Percentiles rank a stretch among this genome's conserved stretches.
Evolutionary conservation across 2,113 vertebrate genomes (phyloP).

Genomic region (Pantherophis guttatus): DNA sequence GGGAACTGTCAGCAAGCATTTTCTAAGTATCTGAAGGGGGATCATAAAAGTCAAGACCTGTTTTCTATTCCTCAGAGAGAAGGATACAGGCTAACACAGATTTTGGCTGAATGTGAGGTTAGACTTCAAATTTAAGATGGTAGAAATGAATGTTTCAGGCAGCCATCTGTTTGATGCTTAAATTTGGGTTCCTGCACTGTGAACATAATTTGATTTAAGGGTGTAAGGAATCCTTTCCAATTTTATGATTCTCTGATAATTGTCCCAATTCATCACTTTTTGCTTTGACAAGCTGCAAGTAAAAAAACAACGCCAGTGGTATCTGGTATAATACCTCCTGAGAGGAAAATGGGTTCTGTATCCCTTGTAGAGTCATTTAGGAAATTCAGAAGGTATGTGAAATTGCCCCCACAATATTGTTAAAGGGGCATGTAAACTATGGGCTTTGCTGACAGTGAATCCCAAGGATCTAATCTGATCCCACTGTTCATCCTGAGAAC

Average conservation of each 20-base stretch:
- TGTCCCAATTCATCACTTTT: neutral
- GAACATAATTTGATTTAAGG: neutral
- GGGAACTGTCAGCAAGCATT: neutral
- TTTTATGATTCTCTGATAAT: neutral
- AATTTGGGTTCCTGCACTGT: neutral
- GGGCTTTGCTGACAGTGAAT: neutral
- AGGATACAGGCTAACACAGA: neutral
- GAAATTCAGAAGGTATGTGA: neutral
- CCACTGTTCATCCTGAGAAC: neutral
- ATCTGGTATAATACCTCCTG: neutral
- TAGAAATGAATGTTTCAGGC: neutral
- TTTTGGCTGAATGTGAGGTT: neutral
- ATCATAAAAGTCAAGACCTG: neutral
- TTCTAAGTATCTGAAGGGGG: neutral
- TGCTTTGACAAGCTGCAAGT: neutral
- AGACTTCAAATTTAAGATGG: neutral
- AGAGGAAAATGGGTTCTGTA: neutral
- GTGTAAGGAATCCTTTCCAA: neutral
- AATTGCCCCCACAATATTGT: neutral
- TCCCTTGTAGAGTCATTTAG: neutral
- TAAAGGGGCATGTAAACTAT: neutral
- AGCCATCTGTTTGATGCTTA: neutral
- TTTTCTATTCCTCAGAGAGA: neutral
- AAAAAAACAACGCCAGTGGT: neutral
- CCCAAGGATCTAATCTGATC: neutral